Evolutionary conservation across 2,888 invertebrate species (phyloP), one percentile per base, ranked within the genome.

Genomic region (Drosophila infuscata): DNA sequence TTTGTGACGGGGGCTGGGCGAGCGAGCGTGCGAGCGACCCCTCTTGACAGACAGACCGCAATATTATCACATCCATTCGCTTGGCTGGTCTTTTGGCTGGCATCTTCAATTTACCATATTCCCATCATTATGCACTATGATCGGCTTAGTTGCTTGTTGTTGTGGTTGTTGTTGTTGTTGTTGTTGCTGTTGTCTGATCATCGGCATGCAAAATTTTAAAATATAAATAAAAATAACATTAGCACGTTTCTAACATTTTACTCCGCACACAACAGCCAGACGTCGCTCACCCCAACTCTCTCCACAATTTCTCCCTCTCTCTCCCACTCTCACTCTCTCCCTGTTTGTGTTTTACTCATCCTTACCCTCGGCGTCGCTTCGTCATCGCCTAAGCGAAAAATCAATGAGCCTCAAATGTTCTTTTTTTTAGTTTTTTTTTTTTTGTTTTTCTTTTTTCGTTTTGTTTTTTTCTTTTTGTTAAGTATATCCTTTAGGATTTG

Each of bases 361-460:
- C 73, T 54, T 35, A 43, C 12, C 62, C 61, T 49, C 49, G 61
- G 58, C 35, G 52, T 49, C 38, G 43, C 63, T 36, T 60, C 61
- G 54, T 61, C 61, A 59, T 68, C 68, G 52, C 48, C 58, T 67
- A 54, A 43, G 67, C 66, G 58, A 53, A 70, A 77, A 79, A 78
- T 80, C 77, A 79, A 80, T 78, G 80, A 80, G 61, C 61, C 67
- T 56, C 58, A 67, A 65, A 80, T 65, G 53, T 52, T 62, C 36
- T 74, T 57, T 60, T 51, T 64, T 61, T 77, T 60, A 46, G 25
- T 25, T 64, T 79, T 52, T 59, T 79, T 52, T 59, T 41, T 61
- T 61, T 77, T 59, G 35, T 64, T 56, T 60, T 41, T 41, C 48
- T 46, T 48, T 57, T 51, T 49, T 15, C 25, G 8, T 53, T 41